Conservation (phyloP, 2,797 vertebrate genomes). For the Sciurus carolinensis region DNA sequence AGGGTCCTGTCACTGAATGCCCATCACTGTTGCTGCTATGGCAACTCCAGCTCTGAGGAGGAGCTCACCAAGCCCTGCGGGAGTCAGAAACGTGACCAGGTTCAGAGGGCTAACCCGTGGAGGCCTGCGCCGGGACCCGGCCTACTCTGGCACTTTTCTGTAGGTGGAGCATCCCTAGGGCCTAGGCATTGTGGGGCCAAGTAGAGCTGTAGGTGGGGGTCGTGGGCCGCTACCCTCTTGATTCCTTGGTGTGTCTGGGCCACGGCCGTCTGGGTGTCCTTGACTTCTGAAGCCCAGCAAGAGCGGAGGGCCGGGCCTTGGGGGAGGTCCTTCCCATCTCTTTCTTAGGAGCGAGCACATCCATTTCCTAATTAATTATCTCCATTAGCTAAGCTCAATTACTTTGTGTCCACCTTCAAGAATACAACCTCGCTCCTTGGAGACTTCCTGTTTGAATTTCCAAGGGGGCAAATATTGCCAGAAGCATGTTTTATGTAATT, state of each 20-base stretch:
- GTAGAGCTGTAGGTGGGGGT: neutral
- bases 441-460: constrained; percentile 77
- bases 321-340: constrained; percentile 70
- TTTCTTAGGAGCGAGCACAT: constrained; percentile 75
- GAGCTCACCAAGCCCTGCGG: neutral
- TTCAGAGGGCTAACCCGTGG: neutral
- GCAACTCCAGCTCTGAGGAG: neutral
- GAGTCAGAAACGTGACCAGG: neutral
- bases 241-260: neutral
- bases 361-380: constrained; percentile 85
- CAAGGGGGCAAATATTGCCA: constrained; percentile 83
- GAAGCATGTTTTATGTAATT: constrained; percentile 83
- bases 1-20: neutral
- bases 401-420: constrained; percentile 73
- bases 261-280: neutral
- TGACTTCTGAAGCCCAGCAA: constrained; percentile 38
- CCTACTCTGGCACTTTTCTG: neutral
- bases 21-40: neutral
- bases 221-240: neutral
- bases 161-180: neutral
- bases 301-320: constrained; percentile 38
- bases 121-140: neutral
- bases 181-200: neutral
- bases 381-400: constrained; percentile 85
- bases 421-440: constrained; percentile 65